Evolutionary conservation across 2,113 vertebrate species (phyloP).

Genomic region (Dasyornis broadbenti): DNA sequence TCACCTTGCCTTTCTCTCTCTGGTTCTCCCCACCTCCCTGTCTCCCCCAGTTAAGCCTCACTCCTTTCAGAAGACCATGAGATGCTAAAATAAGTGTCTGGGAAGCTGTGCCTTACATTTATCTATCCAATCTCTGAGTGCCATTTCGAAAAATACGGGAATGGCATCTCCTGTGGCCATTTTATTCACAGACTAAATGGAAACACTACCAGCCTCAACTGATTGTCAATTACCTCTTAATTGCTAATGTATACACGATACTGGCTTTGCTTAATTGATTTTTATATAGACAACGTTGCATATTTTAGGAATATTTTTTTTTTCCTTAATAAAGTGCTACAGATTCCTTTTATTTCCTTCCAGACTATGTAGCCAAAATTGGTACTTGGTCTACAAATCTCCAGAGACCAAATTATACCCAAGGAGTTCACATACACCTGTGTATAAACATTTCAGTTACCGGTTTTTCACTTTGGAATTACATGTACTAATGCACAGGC

Average conservation of each 20-base stretch:
- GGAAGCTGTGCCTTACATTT: not conserved
- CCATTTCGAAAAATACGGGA: not conserved
- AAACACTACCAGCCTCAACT: not conserved
- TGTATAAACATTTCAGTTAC: not conserved
- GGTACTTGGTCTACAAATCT: not conserved
- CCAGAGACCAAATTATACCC: not conserved
- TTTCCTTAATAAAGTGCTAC: not conserved
- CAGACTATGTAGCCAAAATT: not conserved
- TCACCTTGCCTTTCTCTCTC: not conserved
- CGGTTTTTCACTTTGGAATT: not conserved
- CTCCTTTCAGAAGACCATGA: not conserved
- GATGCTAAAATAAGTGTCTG: not conserved
- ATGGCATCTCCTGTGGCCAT: not conserved
- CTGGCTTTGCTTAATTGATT: not conserved
- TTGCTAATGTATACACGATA: not conserved
- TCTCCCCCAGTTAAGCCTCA: not conserved
- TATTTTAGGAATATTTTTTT: not conserved
- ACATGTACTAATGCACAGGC: not conserved
- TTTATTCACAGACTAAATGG: not conserved
- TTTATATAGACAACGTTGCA: not conserved
- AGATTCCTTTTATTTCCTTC: not conserved
- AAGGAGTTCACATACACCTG: not conserved
- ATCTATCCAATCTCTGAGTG: not conserved
- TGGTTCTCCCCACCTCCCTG: not conserved
- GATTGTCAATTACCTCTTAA: not conserved